Evolutionary conservation across 2,888 invertebrate species (phyloP).

Genomic region (Nomada fabriciana): DNA sequence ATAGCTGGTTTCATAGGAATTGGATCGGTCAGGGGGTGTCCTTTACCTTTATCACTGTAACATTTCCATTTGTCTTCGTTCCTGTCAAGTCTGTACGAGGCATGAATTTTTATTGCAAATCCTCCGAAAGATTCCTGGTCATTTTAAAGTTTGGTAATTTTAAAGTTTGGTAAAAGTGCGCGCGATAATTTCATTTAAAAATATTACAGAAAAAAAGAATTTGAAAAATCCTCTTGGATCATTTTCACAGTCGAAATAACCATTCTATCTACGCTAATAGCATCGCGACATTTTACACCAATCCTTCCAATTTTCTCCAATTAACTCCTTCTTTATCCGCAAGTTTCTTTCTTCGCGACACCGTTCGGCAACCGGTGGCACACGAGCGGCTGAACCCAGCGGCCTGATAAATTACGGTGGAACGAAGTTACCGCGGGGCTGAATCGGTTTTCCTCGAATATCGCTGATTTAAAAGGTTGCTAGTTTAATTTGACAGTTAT

Average conservation of each 20-base stretch:
- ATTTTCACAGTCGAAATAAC: slow-evolving; percentile 39
- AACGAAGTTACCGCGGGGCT: slow-evolving; percentile 41
- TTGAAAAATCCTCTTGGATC: neutral
- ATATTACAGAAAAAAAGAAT: too few relatives aligned
- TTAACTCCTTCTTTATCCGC: slow-evolving; percentile 8
- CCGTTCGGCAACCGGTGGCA: neutral
- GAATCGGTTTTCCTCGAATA: slow-evolving; percentile 60
- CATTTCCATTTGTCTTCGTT: too few relatives aligned
- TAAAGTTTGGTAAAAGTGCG: too few relatives aligned
- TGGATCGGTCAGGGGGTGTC: too few relatives aligned
- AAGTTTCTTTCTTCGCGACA: neutral
- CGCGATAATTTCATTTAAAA: neutral
- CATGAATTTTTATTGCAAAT: too few relatives aligned
- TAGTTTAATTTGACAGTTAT: slow-evolving; percentile 71
- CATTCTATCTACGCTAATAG: slow-evolving; percentile 66
- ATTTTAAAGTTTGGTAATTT: too few relatives aligned
- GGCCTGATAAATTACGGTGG: slow-evolving; percentile 51
- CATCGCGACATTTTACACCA: neutral
- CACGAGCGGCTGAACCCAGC: neutral
- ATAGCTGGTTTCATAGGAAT: slow-evolving; percentile 38
- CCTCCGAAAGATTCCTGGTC: too few relatives aligned
- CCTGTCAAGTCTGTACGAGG: too few relatives aligned
- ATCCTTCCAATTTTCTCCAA: neutral
- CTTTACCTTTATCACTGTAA: too few relatives aligned
- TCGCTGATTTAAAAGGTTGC: slow-evolving; percentile 66